Evolutionary conservation across 2,797 vertebrate species (phyloP), one percentile per base, ranked within the genome.

Genomic region (Gymnothorax reevesii): DNA sequence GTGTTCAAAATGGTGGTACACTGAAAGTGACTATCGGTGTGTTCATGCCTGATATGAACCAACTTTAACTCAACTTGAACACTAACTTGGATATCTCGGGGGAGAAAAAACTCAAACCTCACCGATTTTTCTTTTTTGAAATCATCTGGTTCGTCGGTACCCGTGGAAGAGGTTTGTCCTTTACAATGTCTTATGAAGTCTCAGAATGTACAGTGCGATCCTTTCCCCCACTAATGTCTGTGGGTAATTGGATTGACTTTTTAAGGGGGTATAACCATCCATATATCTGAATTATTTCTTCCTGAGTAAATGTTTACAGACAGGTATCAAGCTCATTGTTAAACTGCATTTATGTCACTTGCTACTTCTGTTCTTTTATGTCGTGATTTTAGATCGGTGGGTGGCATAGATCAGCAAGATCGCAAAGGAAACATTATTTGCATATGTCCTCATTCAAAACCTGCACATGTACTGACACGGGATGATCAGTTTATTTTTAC

Each of bases 31-130:
- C 49, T 22, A 42, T 49, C 20, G 75, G 49, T 79, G 15, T 79
- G 75, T n/a, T 54, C 75, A 52, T 75, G 73, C 73, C 52, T 79
- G 75, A 52, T 73, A 27, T 79, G 75, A 79, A 22, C 13, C 75
- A 55, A 20, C 54, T 79, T 79, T 7, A 52, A 54, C 49, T 54
- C 49, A 22, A 54, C 27, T 8, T 55, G 42, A 79, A 55, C 75
- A 52, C 49, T 54, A 54, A 52, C 42, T 79, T 20, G 75, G 75
- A 79, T 79, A 79, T 79, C 75, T 79, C 54, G 33, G 33, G 33
- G 33, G 33, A 42, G 25, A 79, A 77, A 12, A 52, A 77, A 52
- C 42, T 79, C 75, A 22, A 55, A n/a, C 9, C 54, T 20, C 22
- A 27, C 15, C 3, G 75, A 79, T 55, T 54, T 54, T 9, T 15